A percentile compares a stretch with the other conserved stretches of the same genome.
These are phyloP conservation scores for Pangasius macronema DNA, from an alignment of 2,797 vertebrate genomes.

Conservation along the genomic window DNA sequence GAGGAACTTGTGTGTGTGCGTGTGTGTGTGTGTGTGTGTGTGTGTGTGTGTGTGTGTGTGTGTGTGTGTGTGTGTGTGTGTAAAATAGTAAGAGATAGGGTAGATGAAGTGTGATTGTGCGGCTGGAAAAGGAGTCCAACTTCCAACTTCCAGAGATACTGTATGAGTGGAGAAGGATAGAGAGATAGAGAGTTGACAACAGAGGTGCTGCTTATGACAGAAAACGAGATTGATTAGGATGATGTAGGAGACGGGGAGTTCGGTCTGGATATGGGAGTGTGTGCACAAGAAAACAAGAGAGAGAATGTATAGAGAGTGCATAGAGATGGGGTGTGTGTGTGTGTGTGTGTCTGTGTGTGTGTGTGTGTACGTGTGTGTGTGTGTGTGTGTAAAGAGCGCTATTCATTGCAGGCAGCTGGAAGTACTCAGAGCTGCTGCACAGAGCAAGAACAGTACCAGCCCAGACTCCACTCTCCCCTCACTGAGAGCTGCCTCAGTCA, in stretches of 20 bases:
- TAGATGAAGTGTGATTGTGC: slow-evolving; percentile 21
- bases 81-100: slow-evolving; percentile 18
- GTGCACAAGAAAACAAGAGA: slow-evolving; percentile 47
- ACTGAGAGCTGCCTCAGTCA: slow-evolving; percentile 74
- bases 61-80: slow-evolving; percentile 16
- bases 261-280: slow-evolving; percentile 47
- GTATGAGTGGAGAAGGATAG: slow-evolving; percentile 33
- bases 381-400: slow-evolving; percentile 63
- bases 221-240: slow-evolving; percentile 27
- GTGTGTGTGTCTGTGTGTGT: slow-evolving; percentile 49
- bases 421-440: slow-evolving; percentile 76
- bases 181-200: slow-evolving; percentile 45
- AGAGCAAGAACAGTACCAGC: slow-evolving; percentile 70
- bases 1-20: slow-evolving; percentile 39
- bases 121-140: slow-evolving; percentile 10
- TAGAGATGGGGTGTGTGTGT: neutral
- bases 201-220: slow-evolving; percentile 16
- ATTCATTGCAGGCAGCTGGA: slow-evolving; percentile 82
- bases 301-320: slow-evolving; percentile 28
- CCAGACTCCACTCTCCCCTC: slow-evolving; percentile 69
- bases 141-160: slow-evolving; percentile 14
- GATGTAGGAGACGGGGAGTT: slow-evolving; percentile 35
- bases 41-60: slow-evolving; percentile 13
- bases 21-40: slow-evolving; percentile 20
- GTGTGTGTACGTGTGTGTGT: slow-evolving; percentile 57